A percentile compares a stretch with the other conserved stretches of the same genome.
phyloP scores from a whole-genome alignment of 2,888 invertebrate species.

The Meiosimyza platycephala region DNA sequence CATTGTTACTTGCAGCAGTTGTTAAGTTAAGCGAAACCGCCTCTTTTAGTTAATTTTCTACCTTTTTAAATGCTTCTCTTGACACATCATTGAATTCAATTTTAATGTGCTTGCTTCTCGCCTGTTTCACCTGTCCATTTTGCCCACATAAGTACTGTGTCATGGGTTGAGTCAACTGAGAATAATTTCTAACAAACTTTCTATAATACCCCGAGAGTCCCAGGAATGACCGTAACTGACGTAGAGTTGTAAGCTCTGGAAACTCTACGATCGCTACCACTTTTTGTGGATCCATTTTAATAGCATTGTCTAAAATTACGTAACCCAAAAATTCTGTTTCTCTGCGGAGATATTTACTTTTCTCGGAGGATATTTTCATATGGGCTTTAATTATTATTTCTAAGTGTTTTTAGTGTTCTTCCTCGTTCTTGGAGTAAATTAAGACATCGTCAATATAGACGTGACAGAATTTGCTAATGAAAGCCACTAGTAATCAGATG shows the following conservation, averaged over 20 bases:
- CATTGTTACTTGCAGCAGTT: conserved; percentile 11
- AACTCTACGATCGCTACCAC: too few relatives aligned
- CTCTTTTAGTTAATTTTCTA: conserved; percentile 7
- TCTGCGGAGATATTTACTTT: neutral
- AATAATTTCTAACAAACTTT: neutral
- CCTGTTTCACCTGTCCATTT: too few relatives aligned
- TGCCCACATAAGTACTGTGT: conserved; percentile 27
- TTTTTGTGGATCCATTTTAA: too few relatives aligned
- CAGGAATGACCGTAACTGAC: conserved; percentile 25
- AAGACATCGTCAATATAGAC: too few relatives aligned
- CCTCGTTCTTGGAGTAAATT: neutral
- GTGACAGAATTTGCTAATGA: neutral
- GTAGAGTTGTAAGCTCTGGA: neutral
- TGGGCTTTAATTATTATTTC: neutral
- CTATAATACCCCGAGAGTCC: conserved; percentile 12
- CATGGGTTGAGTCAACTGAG: conserved; percentile 1
- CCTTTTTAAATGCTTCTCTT: conserved; percentile 9
- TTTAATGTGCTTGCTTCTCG: neutral
- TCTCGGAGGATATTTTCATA: neutral
- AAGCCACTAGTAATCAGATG: too few relatives aligned
- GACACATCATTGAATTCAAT: conserved; percentile 1
- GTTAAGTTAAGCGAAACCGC: conserved; percentile 22
- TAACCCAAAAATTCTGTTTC: neutral
- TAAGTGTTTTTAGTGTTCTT: too few relatives aligned
- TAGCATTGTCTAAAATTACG: neutral